These are phyloP conservation scores for Byasa hedistus DNA, from an alignment of 2,888 invertebrate genomes.

Conservation along the genomic window DNA sequence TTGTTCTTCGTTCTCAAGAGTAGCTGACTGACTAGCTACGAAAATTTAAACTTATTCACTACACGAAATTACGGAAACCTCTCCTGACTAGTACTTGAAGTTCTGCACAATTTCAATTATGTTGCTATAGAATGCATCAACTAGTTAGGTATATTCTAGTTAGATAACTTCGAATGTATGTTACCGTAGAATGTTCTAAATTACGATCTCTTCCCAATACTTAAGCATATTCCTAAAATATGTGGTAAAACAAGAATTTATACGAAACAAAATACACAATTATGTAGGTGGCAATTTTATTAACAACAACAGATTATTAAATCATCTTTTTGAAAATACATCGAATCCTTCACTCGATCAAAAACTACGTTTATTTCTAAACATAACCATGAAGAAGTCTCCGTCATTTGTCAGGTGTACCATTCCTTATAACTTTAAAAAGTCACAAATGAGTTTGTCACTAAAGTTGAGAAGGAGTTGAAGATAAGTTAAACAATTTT, in stretches of 20 bases:
- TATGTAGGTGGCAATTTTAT: no score
- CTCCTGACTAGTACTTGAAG: slow-evolving; percentile 11
- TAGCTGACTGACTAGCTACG: not conserved
- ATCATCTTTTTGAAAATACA: no score
- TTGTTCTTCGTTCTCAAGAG: not conserved
- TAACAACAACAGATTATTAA: no score
- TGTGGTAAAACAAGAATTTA: not conserved
- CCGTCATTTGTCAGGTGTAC: not conserved
- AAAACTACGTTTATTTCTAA: no score
- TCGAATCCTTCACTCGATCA: no score
- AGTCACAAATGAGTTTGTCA: not conserved
- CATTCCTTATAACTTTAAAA: not conserved
- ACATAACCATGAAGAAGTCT: no score
- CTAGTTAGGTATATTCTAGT: slow-evolving; percentile 7
- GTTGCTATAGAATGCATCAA: slow-evolving; percentile 21
- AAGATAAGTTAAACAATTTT: not conserved
- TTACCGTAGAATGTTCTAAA: slow-evolving; percentile 7
- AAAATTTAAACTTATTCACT: slow-evolving; percentile 11
- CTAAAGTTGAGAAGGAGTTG: not conserved
- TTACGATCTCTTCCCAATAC: slow-evolving; percentile 5
- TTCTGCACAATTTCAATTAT: slow-evolving; percentile 23
- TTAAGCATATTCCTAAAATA: not conserved
- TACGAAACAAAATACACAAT: not conserved
- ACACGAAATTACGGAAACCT: slow-evolving; percentile 17
- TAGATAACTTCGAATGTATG: slow-evolving; percentile 13